phyloP scores from a whole-genome alignment of 92 coral and sea anemone species.

The Palythoa grandiflora region DNA sequence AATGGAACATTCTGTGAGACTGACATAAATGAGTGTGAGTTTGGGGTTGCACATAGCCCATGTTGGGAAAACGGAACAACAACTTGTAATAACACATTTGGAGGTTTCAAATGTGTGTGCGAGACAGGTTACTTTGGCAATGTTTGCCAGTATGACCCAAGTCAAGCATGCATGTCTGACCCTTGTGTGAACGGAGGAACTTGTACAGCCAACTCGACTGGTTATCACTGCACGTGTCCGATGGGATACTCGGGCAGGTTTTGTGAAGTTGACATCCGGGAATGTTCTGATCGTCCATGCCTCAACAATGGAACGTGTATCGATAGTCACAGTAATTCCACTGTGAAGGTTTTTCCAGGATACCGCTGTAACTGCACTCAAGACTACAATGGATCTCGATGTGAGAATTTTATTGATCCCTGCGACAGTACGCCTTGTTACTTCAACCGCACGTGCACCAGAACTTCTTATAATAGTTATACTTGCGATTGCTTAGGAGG shows the following conservation, averaged over 20 bases:
- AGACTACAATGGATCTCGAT: constrained; percentile 76
- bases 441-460: constrained; percentile 62
- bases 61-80: constrained; percentile 71
- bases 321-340: constrained; percentile 70
- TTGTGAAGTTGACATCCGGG: constrained; percentile 80
- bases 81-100: constrained; percentile 67
- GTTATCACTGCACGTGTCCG: constrained; percentile 75
- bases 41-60: constrained; percentile 19
- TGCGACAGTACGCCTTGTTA: constrained; percentile 69
- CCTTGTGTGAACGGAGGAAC: constrained; percentile 76
- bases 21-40: constrained; percentile 86
- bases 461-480: neutral
- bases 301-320: constrained; percentile 87
- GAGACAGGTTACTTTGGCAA: constrained; percentile 73
- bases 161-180: constrained; percentile 56
- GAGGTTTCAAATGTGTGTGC: constrained; percentile 71
- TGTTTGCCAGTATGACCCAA: constrained; percentile 75
- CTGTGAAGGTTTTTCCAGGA: constrained; percentile 65
- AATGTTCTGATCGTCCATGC: constrained; percentile 82
- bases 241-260: constrained; percentile 70
- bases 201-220: constrained; percentile 79
- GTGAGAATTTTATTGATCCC: constrained; percentile 72
- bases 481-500: constrained; percentile 23
- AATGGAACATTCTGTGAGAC: constrained; percentile 78
- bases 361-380: constrained; percentile 80